Evolutionary conservation across 2,113 vertebrate species (phyloP).

Genomic region (Megaleporinus macrocephalus): DNA sequence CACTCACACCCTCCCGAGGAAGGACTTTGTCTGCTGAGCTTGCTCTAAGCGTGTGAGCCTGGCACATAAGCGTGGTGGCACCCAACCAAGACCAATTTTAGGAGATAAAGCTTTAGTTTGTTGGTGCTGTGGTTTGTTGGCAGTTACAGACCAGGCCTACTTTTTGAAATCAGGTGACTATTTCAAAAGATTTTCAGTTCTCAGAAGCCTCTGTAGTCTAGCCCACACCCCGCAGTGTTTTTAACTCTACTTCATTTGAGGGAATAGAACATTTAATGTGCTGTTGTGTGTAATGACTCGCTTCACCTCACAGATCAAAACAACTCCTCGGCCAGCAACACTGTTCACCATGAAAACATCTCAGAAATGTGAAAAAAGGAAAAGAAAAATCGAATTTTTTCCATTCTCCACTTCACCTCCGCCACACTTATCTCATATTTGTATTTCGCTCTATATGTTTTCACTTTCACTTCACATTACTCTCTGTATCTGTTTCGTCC

Average conservation of each 20-base stretch:
- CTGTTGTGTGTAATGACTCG: neutral
- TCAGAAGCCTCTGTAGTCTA: slow-evolving; percentile 17
- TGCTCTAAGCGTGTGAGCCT: neutral
- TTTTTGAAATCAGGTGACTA: slow-evolving; percentile 8
- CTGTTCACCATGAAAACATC: neutral
- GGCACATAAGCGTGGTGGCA: neutral
- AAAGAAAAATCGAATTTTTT: neutral
- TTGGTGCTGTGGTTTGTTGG: neutral
- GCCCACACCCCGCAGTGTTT: slow-evolving; percentile 21
- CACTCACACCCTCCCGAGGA: no score
- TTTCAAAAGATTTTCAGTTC: neutral
- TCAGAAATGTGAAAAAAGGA: neutral
- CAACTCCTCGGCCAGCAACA: neutral
- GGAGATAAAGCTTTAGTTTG: slow-evolving; percentile 4
- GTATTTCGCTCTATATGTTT: neutral
- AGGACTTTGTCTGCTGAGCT: neutral
- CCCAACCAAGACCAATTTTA: neutral
- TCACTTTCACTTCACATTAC: neutral
- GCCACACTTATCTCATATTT: neutral
- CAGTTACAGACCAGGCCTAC: neutral
- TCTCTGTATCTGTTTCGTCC: neutral
- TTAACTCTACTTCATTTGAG: neutral
- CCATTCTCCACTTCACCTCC: neutral
- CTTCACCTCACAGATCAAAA: slow-evolving; percentile 1
- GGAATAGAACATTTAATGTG: neutral